Percentiles rank a stretch among this genome's conserved stretches.
Evolutionary conservation across 2,113 vertebrate species (phyloP).

Genomic region (Lasiurus cinereus): DNA sequence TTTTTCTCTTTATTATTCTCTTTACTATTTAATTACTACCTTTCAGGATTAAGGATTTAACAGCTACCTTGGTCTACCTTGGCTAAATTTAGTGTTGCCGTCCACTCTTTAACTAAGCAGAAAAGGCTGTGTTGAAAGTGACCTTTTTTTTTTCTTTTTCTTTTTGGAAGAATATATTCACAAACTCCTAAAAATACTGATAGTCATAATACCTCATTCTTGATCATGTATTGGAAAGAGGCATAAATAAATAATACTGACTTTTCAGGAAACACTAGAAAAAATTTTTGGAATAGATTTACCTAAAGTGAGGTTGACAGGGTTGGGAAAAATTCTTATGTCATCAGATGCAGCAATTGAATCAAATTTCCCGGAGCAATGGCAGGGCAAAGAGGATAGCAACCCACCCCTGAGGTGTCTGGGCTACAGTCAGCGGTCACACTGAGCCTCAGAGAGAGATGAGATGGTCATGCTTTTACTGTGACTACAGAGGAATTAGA

Average conservation of each 20-base stretch:
- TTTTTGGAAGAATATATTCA: constrained; percentile 17
- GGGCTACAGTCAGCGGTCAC: neutral
- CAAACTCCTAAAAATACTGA: neutral
- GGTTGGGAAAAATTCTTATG: neutral
- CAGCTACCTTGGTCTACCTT: neutral
- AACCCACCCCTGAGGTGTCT: neutral
- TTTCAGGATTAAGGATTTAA: neutral
- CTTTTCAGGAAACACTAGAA: constrained; percentile 32
- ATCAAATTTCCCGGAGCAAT: neutral
- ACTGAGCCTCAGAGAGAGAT: neutral
- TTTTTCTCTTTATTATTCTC: neutral
- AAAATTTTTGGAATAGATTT: neutral
- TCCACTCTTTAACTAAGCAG: neutral
- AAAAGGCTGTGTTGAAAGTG: neutral
- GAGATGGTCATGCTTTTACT: neutral
- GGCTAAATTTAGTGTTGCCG: neutral
- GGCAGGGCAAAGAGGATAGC: neutral
- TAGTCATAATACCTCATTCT: neutral
- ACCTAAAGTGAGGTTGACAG: neutral
- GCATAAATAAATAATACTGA: neutral
- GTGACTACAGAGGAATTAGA: neutral
- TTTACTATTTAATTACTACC: neutral
- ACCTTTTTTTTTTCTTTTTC: neutral
- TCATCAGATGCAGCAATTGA: neutral
- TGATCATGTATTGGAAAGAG: constrained; percentile 32